Evolutionary conservation across 2,113 vertebrate genomes (phyloP).

Genomic region (Varanus komodoensis): DNA sequence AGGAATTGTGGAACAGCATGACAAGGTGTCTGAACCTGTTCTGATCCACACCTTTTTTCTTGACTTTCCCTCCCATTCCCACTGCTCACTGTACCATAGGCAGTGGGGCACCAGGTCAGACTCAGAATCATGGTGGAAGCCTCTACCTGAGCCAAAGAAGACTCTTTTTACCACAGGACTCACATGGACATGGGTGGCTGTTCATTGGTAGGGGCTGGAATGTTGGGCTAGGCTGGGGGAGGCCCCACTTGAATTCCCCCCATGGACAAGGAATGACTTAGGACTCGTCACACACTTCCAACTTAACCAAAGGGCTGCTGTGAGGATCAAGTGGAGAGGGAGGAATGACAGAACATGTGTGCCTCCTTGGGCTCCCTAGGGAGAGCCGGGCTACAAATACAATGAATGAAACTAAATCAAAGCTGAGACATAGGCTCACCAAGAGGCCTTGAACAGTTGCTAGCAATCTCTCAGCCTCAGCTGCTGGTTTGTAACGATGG

Average conservation of each 20-base stretch:
- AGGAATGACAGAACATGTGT: background rate
- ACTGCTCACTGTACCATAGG: no score
- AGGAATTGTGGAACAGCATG: no score
- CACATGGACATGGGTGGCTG: no score
- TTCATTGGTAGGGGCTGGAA: no score
- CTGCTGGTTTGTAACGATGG: background rate
- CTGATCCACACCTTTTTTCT: no score
- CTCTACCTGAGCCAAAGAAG: no score
- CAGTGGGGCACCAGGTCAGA: no score
- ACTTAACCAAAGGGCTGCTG: background rate
- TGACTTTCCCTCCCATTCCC: no score
- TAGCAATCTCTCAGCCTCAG: background rate
- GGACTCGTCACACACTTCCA: background rate
- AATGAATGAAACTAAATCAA: background rate
- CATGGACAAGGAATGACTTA: background rate
- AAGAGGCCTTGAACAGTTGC: background rate
- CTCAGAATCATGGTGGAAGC: no score
- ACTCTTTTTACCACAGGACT: no score
- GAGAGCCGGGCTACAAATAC: background rate
- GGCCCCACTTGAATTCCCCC: background rate
- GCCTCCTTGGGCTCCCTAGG: background rate
- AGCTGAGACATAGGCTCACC: background rate
- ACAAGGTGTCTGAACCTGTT: no score
- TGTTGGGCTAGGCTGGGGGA: background rate
- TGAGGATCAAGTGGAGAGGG: background rate